phyloP scores from a whole-genome alignment of 2,797 vertebrate genomes.

The Xiphorhynchus erythropygius region DNA sequence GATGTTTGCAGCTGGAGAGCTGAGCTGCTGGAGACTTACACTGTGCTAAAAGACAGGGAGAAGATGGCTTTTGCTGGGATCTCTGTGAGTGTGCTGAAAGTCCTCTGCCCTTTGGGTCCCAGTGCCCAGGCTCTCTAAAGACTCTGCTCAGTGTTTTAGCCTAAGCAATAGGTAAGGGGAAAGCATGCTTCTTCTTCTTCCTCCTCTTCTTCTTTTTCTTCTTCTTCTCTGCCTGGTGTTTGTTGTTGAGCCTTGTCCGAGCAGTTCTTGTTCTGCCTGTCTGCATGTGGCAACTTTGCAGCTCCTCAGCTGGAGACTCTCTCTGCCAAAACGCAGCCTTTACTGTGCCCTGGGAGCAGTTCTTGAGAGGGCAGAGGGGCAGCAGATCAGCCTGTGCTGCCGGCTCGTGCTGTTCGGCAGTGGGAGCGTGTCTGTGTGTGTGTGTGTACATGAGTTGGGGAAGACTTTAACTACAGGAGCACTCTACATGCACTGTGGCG shows the following conservation, averaged over 20 bases:
- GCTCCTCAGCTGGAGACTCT: not conserved
- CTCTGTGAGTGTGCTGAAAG: slow-evolving; percentile 75
- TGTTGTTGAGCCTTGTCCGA: not conserved
- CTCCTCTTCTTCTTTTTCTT: not conserved
- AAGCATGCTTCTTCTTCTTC: slow-evolving; percentile 33
- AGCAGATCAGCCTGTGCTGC: not conserved
- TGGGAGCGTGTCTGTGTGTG: not conserved
- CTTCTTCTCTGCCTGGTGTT: slow-evolving; percentile 5
- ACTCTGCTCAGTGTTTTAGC: slow-evolving; percentile 67
- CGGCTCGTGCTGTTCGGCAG: not conserved
- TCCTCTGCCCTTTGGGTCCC: slow-evolving; percentile 72
- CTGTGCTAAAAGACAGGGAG: slow-evolving; percentile 76
- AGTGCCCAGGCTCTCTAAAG: slow-evolving; percentile 62
- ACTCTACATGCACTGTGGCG: not conserved
- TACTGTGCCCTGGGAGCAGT: not conserved
- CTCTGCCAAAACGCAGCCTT: not conserved
- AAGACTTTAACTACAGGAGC: not conserved
- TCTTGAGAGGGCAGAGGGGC: not conserved
- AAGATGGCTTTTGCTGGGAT: slow-evolving; percentile 81
- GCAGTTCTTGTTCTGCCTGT: not conserved
- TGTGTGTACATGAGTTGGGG: not conserved
- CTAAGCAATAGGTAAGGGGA: slow-evolving; percentile 76
- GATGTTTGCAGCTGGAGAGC: slow-evolving; percentile 89
- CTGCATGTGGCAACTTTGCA: slow-evolving; percentile 7
- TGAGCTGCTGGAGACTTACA: slow-evolving; percentile 78